These are phyloP conservation scores for Pharmacophagus antenor DNA, from an alignment of 2,888 invertebrate genomes.

Conservation along the genomic window DNA sequence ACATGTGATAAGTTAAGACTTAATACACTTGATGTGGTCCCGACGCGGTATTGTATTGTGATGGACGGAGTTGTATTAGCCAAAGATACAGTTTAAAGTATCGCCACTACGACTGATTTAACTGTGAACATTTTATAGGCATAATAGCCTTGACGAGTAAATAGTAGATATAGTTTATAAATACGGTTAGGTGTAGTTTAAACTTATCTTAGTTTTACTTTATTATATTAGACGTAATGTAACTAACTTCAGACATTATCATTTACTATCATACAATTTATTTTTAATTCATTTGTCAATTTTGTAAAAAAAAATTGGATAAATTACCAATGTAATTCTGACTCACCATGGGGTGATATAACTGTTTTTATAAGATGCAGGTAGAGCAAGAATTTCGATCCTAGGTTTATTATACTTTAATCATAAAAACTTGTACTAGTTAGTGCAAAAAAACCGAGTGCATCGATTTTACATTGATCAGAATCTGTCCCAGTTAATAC, in stretches of 20 bases:
- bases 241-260: too few species aligned
- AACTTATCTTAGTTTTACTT: not conserved
- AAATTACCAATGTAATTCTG: too few species aligned
- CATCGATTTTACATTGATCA: not conserved
- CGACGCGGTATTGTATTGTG: not conserved
- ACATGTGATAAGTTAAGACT: constrained; percentile 25
- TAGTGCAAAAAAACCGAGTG: not conserved
- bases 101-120: constrained; percentile 6
- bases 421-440: too few species aligned
- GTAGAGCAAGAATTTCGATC: too few species aligned
- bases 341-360: too few species aligned
- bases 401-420: too few species aligned
- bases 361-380: too few species aligned
- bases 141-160: not conserved
- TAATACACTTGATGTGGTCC: not conserved
- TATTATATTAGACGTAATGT: too few species aligned
- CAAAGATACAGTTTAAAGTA: constrained; percentile 17
- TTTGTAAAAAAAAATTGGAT: too few species aligned
- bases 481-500: not conserved
- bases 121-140: not conserved
- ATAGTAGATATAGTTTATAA: not conserved
- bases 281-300: too few species aligned
- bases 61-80: constrained; percentile 2
- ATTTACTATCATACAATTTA: too few species aligned
- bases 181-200: not conserved